A percentile compares a stretch with the other conserved stretches of the same genome.
These are phyloP conservation scores for Clarias gariepinus DNA, from an alignment of 2,113 vertebrate genomes.

Conservation along the genomic window DNA sequence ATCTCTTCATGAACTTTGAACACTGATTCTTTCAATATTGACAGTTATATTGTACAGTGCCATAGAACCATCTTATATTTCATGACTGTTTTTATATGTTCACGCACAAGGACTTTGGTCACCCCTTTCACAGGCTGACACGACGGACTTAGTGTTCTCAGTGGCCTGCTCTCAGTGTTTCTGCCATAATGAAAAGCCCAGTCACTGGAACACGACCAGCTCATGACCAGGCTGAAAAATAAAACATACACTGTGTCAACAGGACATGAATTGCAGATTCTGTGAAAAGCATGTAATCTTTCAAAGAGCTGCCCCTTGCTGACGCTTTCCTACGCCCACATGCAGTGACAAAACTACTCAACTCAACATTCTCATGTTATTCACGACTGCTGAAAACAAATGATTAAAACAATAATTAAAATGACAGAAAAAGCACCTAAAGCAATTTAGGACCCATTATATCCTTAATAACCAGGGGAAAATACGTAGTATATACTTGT, in stretches of 20 bases:
- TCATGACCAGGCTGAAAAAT: conserved; percentile 29
- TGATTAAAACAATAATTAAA: conserved; percentile 4
- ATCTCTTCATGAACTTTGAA: conserved; percentile 1
- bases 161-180: not conserved
- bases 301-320: conserved; percentile 30
- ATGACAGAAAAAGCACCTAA: not conserved
- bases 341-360: conserved; percentile 25
- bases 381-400: conserved; percentile 19
- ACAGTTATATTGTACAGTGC: not conserved
- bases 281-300: conserved; percentile 34
- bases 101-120: conserved; percentile 24
- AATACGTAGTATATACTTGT: not conserved
- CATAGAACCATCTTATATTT: not conserved
- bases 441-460: not conserved
- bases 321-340: conserved; percentile 46
- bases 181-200: conserved; percentile 10
- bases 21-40: not conserved
- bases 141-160: not conserved
- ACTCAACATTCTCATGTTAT: conserved; percentile 2
- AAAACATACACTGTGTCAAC: conserved; percentile 38
- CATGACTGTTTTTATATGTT: conserved; percentile 6
- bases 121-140: not conserved
- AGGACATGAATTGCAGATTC: conserved; percentile 43
- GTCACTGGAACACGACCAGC: not conserved
- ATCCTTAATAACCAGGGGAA: not conserved